Conservation (phyloP, 2,888 invertebrate species). For the Bibio marci region DNA sequence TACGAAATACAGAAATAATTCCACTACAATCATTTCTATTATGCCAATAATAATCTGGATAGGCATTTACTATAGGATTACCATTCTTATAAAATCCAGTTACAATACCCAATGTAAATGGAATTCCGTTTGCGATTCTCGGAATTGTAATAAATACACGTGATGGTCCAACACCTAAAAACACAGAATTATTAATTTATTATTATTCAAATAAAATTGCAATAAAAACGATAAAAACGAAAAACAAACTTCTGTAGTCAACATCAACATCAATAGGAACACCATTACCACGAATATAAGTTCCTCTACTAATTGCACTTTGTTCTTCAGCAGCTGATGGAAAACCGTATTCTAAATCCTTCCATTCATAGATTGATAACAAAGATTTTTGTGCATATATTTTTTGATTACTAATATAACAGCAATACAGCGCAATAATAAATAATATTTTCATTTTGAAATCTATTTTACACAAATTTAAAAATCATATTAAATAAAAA, state of each 20-base stretch:
- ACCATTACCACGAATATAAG: slow-evolving; percentile 37
- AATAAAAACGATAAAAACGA: background rate
- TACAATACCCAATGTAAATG: slow-evolving; percentile 35
- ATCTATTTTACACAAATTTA: background rate
- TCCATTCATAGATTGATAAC: slow-evolving; percentile 38
- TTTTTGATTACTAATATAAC: slow-evolving; percentile 14
- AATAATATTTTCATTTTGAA: background rate
- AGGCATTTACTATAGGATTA: slow-evolving; percentile 33
- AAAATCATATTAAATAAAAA: background rate
- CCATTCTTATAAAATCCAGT: slow-evolving; percentile 17
- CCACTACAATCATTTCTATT: slow-evolving; percentile 27
- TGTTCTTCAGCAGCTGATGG: slow-evolving; percentile 28
- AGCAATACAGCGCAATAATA: slow-evolving; percentile 7
- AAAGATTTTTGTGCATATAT: no score
- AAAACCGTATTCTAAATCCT: slow-evolving; percentile 40
- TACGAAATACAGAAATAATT: slow-evolving; percentile 36
- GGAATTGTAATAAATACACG: slow-evolving; percentile 35
- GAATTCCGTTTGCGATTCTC: slow-evolving; percentile 34
- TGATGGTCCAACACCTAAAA: background rate
- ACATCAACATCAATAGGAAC: slow-evolving; percentile 50
- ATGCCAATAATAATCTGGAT: slow-evolving; percentile 38
- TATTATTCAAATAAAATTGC: background rate
- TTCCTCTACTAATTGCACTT: slow-evolving; percentile 25
- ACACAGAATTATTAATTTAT: background rate
- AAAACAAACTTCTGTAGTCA: slow-evolving; percentile 28